Evolutionary conservation across 1,140 invertebrate genomes (phyloP), one percentile per base, ranked within the genome.

Genomic region (Battus philenor): DNA sequence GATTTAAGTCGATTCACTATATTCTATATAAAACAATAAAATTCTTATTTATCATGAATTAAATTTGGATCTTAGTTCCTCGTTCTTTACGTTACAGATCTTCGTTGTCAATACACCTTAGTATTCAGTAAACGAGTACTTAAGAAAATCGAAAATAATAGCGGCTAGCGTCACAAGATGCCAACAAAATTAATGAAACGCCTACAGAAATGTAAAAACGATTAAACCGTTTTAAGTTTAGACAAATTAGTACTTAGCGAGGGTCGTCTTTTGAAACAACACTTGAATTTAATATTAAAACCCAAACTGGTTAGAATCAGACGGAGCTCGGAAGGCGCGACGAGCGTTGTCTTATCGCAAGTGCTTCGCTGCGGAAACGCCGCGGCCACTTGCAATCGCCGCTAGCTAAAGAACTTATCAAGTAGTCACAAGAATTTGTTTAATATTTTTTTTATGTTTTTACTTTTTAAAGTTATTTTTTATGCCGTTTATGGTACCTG

Each of bases 271-370:
- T 67, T 59, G 63, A 45, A 68, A 79, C 70, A 78, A 74, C 72
- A 80, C 78, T 82, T 78, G 76, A 78, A 58, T 50, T 57, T 73
- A 59, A 79, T 80, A 82, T 80, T 79, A 82, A 82, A 82, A 78
- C 71, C 63, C 68, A 73, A 80, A 79, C 71, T 68, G 54, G 66
- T 56, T 30, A 53, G 68, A 63, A 54, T 47, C 44, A 44, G n/a
- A 32, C 50, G 30, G 54, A 44, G 47, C 22, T 27, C 12, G 50
- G 45, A 41, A 53, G 47, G 54, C 53, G 54, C 54, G 59, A 54
- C 52, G 53, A 61, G 54, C 51, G 54, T 30, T 58, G 67, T 59
- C 74, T 78, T 82, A 82, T 80, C 74, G 68, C 66, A 47, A 62
- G 66, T 67, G 60, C 65, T 73, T 38, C 65, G 67, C 58, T 54